Percentiles rank a stretch among this genome's conserved stretches.
Conservation (phyloP, 2,113 vertebrate genomes). For the Meles meles region DNA sequence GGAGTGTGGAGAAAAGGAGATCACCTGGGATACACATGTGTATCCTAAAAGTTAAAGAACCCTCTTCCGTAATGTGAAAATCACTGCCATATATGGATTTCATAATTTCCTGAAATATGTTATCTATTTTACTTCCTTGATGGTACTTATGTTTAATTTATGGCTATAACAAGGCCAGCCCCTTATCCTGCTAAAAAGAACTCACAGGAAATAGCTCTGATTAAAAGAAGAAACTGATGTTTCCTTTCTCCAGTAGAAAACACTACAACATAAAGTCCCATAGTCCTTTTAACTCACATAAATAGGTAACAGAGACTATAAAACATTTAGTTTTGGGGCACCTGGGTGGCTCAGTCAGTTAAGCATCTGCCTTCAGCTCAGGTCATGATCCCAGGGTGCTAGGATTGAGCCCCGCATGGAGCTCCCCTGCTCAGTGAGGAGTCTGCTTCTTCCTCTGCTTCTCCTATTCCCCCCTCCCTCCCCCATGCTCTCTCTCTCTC, state of each 20-base stretch:
- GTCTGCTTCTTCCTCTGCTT: background rate
- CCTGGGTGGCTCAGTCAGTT: background rate
- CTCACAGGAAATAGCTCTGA: background rate
- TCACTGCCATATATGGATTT: background rate
- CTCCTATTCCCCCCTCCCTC: background rate
- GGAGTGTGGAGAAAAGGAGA: background rate
- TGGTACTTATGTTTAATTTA: constrained; percentile 7
- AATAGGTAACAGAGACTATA: background rate
- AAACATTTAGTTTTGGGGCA: background rate
- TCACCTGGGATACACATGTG: background rate
- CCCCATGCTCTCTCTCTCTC: no score
- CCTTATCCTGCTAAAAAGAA: background rate
- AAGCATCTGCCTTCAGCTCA: background rate
- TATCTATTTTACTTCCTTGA: background rate
- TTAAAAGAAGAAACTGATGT: background rate
- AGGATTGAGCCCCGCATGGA: background rate
- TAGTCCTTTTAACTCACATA: background rate
- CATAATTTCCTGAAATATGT: background rate
- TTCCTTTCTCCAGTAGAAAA: background rate
- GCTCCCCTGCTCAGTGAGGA: background rate
- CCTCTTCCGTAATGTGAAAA: background rate
- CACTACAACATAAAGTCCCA: background rate
- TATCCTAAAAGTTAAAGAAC: background rate
- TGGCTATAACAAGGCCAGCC: background rate
- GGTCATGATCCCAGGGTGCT: background rate